phyloP scores from a whole-genome alignment of 2,113 vertebrate species.

The Mormyrus iriodes region DNA sequence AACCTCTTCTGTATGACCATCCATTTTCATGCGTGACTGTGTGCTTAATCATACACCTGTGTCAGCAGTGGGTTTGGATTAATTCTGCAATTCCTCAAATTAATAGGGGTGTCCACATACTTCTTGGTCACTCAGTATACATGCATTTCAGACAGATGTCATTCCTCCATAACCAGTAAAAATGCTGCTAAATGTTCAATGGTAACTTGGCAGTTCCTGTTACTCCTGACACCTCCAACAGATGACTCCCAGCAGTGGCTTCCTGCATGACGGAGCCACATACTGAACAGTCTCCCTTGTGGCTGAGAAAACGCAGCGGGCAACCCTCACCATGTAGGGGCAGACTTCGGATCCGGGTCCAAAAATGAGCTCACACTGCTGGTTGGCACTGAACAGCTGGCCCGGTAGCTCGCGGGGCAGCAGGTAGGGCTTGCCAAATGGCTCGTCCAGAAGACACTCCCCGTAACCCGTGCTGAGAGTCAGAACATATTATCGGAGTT shows the following conservation, averaged over 20 bases:
- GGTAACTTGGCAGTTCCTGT: background rate
- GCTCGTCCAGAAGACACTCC: slow-evolving; percentile 91
- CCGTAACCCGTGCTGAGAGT: slow-evolving; percentile 81
- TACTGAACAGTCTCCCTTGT: background rate
- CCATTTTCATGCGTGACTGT: background rate
- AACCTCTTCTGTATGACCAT: background rate
- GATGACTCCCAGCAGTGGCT: background rate
- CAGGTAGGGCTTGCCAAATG: slow-evolving; percentile 70
- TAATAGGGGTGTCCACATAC: background rate
- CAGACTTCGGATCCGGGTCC: slow-evolving; percentile 89
- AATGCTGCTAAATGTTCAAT: background rate
- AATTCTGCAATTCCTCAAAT: background rate
- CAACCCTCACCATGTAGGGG: slow-evolving; percentile 78
- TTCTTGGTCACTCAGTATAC: background rate
- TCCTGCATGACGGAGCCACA: background rate
- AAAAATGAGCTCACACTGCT: slow-evolving; percentile 92
- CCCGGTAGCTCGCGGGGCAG: slow-evolving; percentile 81
- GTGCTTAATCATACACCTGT: background rate
- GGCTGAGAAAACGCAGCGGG: background rate
- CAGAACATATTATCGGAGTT: slow-evolving; percentile 17
- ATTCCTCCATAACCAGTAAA: background rate
- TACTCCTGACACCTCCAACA: background rate
- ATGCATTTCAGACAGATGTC: background rate
- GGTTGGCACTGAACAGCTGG: slow-evolving; percentile 81
- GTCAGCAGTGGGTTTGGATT: background rate